Base-by-base conservation (phyloP, 2,797 vertebrate species). In the Pygocentrus nattereri region DNA sequence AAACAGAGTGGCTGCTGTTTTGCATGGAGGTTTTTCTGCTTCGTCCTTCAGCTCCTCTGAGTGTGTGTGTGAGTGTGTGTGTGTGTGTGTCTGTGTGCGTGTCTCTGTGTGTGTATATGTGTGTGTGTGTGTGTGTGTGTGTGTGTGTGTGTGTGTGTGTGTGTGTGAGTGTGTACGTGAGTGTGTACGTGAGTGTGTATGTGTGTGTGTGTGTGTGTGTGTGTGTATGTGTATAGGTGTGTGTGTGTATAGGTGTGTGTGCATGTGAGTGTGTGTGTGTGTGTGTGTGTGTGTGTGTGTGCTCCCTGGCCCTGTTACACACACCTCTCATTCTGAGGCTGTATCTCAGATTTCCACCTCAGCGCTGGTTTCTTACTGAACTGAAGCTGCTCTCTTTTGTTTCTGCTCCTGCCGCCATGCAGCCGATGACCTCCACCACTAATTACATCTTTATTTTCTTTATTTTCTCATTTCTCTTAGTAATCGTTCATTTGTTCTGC, bases 1-100 rank as follows among this genome's bases (percentile, higher is more conserved):
- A 94, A 95, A 94, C 92, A 94, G 91, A 93, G 91, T 90, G 92
- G 87, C 61, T 69, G 78, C 31, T 69, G 59, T 91, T 95, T 95
- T 94, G 92, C 93, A 94, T 94, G 91, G 85, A 90, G 92, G 90
- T 92, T 89, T 88, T 69, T 80, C 85, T 91, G 85, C 82, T 80
- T 86, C 90, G 92, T 89, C 93, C 93, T 94, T 95, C 92, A 93
- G 82, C 82, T 82, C 87, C 83, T 90, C 90, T 82, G 76, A 41
- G 82, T 38, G 62, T 64, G 77, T 23, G 25, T 47, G 67, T 25
- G 44, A 47, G 41, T 23, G 5, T 30, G 25, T 31, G 27, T 62
- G 59, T 62, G 27, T 31, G 27, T 62, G 59, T 27, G 59, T 31
- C 59, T 25, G n/a, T 59, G 56, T 59, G n/a, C 59, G 56, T 56